These are phyloP conservation scores for Diorhabda sublineata DNA, from an alignment of 1,140 invertebrate genomes.

Conservation along the genomic window DNA sequence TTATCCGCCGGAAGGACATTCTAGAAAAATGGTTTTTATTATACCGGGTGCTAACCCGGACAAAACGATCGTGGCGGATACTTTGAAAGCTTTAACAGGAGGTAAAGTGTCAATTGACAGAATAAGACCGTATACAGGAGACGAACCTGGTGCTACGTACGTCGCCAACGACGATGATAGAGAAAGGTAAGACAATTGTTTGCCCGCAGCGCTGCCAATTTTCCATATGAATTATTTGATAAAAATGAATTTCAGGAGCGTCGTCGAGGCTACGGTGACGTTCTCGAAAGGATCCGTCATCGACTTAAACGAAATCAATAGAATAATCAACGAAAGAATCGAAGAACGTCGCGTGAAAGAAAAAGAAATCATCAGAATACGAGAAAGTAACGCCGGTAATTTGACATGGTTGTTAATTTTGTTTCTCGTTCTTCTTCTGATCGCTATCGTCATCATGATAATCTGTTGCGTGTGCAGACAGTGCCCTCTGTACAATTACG, in stretches of 20 bases:
- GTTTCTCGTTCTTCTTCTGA: slow-evolving; percentile 64
- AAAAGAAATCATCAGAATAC: slow-evolving; percentile 17
- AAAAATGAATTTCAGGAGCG: slow-evolving; percentile 56
- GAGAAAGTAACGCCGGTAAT: slow-evolving; percentile 28
- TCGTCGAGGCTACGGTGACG: slow-evolving; percentile 69
- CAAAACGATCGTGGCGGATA: slow-evolving; percentile 64
- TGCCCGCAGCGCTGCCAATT: neutral
- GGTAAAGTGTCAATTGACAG: slow-evolving; percentile 69
- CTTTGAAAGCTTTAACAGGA: slow-evolving; percentile 70
- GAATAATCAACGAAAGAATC: slow-evolving; percentile 33
- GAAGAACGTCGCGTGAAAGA: slow-evolving; percentile 13
- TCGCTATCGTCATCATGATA: slow-evolving; percentile 67
- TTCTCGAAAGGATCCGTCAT: slow-evolving; percentile 62
- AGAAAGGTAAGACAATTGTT: slow-evolving; percentile 38
- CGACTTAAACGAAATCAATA: slow-evolving; percentile 62
- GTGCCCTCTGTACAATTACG: slow-evolving; percentile 69
- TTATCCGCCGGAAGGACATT: slow-evolving; percentile 62
- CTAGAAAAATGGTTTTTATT: slow-evolving; percentile 72
- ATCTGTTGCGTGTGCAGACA: slow-evolving; percentile 76
- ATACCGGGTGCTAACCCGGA: slow-evolving; percentile 70
- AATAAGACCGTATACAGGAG: slow-evolving; percentile 63
- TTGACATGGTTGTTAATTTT: slow-evolving; percentile 73
- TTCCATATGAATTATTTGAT: neutral
- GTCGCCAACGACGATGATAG: slow-evolving; percentile 43
- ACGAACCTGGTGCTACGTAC: slow-evolving; percentile 49